phyloP scores from a whole-genome alignment of 2,113 vertebrate genomes.

The Phasianus colchicus region DNA sequence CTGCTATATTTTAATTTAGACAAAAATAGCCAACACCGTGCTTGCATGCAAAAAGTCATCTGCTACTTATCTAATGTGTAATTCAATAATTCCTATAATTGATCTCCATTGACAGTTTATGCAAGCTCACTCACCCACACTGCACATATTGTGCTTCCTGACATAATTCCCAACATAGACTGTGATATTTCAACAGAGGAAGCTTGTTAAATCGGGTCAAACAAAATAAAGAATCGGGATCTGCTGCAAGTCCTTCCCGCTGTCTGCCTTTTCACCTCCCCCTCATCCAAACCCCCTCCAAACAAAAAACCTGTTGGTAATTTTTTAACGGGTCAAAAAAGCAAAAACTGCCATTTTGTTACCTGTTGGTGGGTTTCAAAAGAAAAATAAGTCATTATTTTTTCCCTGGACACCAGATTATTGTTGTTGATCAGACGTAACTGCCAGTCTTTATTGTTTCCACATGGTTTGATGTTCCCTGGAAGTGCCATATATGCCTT shows the following conservation, averaged over 20 bases:
- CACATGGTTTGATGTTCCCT: constrained; percentile 24
- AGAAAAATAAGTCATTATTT: background rate
- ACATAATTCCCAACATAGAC: constrained; percentile 64
- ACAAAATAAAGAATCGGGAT: constrained; percentile 52
- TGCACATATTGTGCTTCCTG: constrained; percentile 69
- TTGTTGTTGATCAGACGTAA: constrained; percentile 36
- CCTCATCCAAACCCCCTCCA: rapidly evolving
- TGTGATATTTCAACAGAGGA: constrained; percentile 70
- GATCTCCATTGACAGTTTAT: constrained; percentile 72
- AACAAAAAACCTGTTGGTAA: background rate
- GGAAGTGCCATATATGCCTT: constrained; percentile 35
- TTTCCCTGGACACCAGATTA: background rate
- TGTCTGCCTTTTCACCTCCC: constrained; percentile 17
- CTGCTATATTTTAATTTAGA: constrained; percentile 43
- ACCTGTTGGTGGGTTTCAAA: background rate
- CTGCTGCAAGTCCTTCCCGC: constrained; percentile 35
- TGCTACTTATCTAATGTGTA: constrained; percentile 64
- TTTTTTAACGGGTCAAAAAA: constrained; percentile 10
- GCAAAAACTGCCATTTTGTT: background rate
- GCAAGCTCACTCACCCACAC: constrained; percentile 68
- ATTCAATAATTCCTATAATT: constrained; percentile 69
- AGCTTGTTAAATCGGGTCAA: constrained; percentile 65
- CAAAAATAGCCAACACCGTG: constrained; percentile 12
- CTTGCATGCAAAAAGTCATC: constrained; percentile 59
- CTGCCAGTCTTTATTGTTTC: constrained; percentile 21